Conservation (phyloP, 2,797 vertebrate genomes). For the Leuciscus waleckii region DNA sequence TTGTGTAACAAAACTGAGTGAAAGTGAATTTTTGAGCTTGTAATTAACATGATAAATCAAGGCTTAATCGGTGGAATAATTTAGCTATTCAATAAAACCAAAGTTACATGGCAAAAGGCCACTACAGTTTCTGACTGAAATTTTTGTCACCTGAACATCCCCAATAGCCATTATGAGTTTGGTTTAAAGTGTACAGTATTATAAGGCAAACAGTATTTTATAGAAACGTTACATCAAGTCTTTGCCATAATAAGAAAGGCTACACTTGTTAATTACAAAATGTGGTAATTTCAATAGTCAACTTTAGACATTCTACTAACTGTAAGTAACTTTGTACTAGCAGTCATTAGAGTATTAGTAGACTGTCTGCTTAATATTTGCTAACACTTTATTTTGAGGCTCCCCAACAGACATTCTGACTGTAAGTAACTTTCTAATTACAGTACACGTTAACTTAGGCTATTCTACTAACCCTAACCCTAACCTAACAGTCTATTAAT, state of each 20-base stretch:
- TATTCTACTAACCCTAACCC: not conserved
- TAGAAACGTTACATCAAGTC: not conserved
- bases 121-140: slow-evolving; percentile 7
- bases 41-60: slow-evolving; percentile 28
- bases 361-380: not conserved
- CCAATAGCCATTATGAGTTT: not conserved
- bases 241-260: not conserved
- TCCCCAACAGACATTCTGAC: not conserved
- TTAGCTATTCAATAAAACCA: slow-evolving; percentile 35
- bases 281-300: not conserved
- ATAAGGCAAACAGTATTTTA: not conserved
- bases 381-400: not conserved
- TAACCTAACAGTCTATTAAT: not conserved
- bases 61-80: slow-evolving; percentile 2
- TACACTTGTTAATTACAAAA: not conserved
- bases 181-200: not conserved
- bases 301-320: not conserved
- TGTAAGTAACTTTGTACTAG: not conserved
- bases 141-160: not conserved
- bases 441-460: not conserved
- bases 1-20: slow-evolving; percentile 4
- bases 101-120: slow-evolving; percentile 9
- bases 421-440: not conserved
- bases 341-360: not conserved
- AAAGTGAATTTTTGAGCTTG: slow-evolving; percentile 4